These are phyloP conservation scores for Adelphocoris suturalis DNA, from an alignment of 2,888 invertebrate genomes.

Conservation along the genomic window DNA sequence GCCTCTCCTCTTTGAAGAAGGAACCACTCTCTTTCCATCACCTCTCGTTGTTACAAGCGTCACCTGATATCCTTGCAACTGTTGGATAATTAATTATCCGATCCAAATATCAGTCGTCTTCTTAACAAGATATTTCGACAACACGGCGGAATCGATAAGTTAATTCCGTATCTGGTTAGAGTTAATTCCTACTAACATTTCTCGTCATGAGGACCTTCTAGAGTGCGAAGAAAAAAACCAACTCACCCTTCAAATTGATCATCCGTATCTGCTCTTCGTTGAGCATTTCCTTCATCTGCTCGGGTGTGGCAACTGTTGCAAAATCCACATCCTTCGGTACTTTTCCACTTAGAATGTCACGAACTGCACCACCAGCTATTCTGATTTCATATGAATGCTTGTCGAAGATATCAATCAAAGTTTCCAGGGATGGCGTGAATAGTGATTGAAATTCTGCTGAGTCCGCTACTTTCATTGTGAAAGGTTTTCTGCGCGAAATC, in stretches of 20 bases:
- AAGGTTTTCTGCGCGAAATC: conserved; percentile 36
- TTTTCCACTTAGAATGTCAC: conserved; percentile 89
- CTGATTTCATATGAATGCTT: conserved; percentile 90
- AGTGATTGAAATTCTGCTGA: conserved; percentile 87
- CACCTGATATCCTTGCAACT: too few relatives aligned
- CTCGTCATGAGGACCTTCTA: too few relatives aligned
- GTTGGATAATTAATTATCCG: too few relatives aligned
- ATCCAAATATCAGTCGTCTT: too few relatives aligned
- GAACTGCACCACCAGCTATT: conserved; percentile 97
- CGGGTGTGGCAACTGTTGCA: conserved; percentile 97
- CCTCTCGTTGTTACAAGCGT: too few relatives aligned
- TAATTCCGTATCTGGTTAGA: too few relatives aligned
- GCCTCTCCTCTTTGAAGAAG: too few relatives aligned
- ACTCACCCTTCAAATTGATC: conserved; percentile 90
- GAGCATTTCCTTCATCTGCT: conserved; percentile 97
- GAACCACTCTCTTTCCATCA: too few relatives aligned
- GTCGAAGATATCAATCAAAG: conserved; percentile 87
- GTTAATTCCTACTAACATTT: too few relatives aligned
- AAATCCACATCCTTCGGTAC: conserved; percentile 96
- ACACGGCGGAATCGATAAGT: too few relatives aligned
- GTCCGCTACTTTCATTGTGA: conserved; percentile 82
- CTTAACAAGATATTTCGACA: too few relatives aligned
- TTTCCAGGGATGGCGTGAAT: conserved; percentile 89
- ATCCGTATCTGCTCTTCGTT: conserved; percentile 89
- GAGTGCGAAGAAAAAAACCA: too few relatives aligned